phyloP scores from a whole-genome alignment of 2,797 vertebrate genomes.

The Chaetodon trifasciatus region DNA sequence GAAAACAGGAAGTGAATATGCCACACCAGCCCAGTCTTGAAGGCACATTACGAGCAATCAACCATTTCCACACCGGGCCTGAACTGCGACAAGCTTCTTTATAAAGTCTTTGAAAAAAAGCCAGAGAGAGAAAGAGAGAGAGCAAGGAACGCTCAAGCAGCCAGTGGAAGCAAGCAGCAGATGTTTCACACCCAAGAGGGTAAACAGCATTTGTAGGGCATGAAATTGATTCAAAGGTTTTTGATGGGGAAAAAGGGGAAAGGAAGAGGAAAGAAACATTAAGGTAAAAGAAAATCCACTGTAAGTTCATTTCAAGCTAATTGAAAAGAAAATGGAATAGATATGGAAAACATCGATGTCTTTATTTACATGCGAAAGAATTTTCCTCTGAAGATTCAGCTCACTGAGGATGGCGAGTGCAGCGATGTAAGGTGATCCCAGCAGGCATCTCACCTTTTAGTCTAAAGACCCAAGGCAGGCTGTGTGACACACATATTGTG shows the following conservation, averaged over 20 bases:
- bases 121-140: conserved; percentile 18
- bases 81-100: conserved; percentile 54
- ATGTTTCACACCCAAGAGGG: conserved; percentile 82
- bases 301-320: conserved; percentile 60
- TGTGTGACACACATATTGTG: conserved; percentile 65
- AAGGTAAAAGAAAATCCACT: conserved; percentile 58
- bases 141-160: conserved; percentile 52
- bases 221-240: conserved; percentile 83
- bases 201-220: conserved; percentile 85
- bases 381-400: conserved; percentile 16
- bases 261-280: conserved; percentile 46
- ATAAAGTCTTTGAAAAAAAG: conserved; percentile 45
- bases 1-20: conserved; percentile 37
- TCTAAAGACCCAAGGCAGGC: conserved; percentile 47
- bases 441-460: conserved; percentile 59
- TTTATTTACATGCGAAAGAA: conserved; percentile 32
- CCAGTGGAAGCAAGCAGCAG: conserved; percentile 67
- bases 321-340: conserved; percentile 41
- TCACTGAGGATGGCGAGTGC: conserved; percentile 11
- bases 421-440: conserved; percentile 48
- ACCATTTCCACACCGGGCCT: conserved; percentile 40
- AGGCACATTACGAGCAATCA: conserved; percentile 51
- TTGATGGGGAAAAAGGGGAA: conserved; percentile 62
- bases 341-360: neutral
- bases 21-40: conserved; percentile 23